Conservation (phyloP, 2,797 vertebrate genomes). For the Anniella stebbinsi region DNA sequence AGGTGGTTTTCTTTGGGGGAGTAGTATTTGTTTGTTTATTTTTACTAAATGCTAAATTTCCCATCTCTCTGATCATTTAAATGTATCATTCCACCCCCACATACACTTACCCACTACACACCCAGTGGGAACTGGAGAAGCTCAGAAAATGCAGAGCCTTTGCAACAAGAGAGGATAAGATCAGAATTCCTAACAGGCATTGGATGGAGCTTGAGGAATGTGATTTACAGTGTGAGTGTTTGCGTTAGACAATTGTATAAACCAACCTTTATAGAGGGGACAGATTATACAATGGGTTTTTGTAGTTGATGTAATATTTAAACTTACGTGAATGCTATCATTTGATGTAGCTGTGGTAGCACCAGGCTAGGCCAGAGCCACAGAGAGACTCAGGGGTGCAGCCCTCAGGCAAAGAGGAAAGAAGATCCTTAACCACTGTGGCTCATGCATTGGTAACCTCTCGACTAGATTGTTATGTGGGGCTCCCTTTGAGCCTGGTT, state of each 20-base stretch:
- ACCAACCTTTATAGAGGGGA: neutral
- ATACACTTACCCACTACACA: too few relatives aligned
- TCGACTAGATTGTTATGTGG: too few relatives aligned
- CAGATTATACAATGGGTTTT: neutral
- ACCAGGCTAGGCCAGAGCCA: neutral
- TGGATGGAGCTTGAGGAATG: conserved; percentile 21
- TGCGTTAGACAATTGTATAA: conserved; percentile 5
- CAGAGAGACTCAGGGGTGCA: neutral
- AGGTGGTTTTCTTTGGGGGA: neutral
- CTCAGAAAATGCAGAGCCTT: neutral
- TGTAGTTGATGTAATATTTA: neutral
- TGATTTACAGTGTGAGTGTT: neutral
- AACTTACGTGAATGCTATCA: neutral
- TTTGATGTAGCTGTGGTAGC: too few relatives aligned
- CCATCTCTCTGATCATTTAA: neutral
- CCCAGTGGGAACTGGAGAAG: neutral
- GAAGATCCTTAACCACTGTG: neutral
- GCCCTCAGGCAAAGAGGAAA: neutral
- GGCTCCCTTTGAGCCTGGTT: too few relatives aligned
- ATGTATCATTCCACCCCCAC: neutral
- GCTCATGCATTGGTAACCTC: too few relatives aligned
- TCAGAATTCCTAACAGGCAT: neutral
- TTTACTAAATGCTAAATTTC: neutral
- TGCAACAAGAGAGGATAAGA: neutral
- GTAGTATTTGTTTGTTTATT: neutral